Evolutionary conservation across 2,888 invertebrate species (phyloP), one percentile per base, ranked within the genome.

Genomic region (Meghimatium bilineatum): DNA sequence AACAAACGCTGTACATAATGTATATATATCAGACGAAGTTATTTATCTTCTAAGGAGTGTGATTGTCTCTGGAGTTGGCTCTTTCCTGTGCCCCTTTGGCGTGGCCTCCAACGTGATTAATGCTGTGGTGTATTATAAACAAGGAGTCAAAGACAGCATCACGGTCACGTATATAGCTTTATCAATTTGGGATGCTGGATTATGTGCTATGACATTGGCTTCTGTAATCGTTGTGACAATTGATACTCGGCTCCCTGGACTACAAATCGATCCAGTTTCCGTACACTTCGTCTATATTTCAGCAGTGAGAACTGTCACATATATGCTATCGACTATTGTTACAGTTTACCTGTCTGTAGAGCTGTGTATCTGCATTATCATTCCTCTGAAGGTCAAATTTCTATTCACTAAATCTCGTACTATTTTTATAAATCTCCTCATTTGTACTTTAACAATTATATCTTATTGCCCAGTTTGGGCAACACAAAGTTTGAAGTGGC

Each of bases 311-410:
- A 3, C 26, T 17, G 26, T 44, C 1, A n/a, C 44, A 29, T n/a
- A 44, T 38, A n/a, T 26, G 10, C 1, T 72, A 20, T 38, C 71
- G 26, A 72, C 44, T 5, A n/a, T 38, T 1, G n/a, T 44, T 14
- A 72, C 44, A 23, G 23, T 38, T 6, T 44, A n/a, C n/a, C 38
- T 72, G 2, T 72, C 71, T 0, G 26, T 72, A 20, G 71, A 72
- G 44, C 23, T 38, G 10, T 72, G 71, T n/a, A n/a, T 72, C n/a
- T 72, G 44, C 14, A n/a, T 72, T 34, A n/a, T n/a, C n/a, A 44
- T 72, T 14, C 71, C 71, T 26, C 23, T 72, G 26, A 72, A 72
- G 14, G 71, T 72, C 44, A 72, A 44, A n/a, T 20, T 72, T 10
- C 12, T 72, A 2, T 72, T 72, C 14, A 72, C 71, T 3, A 72